A percentile compares a stretch with the other conserved stretches of the same genome.
These are phyloP conservation scores for Antigone vipio DNA, from an alignment of 2,113 vertebrate genomes.

Conservation along the genomic window DNA sequence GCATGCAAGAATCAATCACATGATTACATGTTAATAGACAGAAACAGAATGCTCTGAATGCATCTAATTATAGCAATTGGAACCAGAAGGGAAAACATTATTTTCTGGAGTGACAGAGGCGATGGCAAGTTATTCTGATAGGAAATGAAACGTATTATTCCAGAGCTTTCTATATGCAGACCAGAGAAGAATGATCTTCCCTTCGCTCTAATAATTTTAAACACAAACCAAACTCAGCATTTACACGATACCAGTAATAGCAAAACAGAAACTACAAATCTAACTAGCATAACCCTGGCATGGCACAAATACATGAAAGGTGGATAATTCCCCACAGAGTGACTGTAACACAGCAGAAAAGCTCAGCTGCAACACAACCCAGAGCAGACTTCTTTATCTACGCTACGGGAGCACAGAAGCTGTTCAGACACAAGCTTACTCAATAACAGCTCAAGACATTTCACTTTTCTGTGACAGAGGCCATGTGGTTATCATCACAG, in stretches of 20 bases:
- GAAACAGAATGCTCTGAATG: slow-evolving; percentile 5
- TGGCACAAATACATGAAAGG: neutral
- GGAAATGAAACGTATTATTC: neutral
- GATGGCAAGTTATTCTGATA: neutral
- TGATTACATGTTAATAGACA: slow-evolving; percentile 13
- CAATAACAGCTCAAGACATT: neutral
- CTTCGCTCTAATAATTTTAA: neutral
- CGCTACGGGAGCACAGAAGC: neutral
- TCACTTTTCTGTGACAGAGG: neutral
- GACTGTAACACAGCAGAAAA: neutral
- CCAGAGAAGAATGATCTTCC: neutral
- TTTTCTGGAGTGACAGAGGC: neutral
- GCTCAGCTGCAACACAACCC: neutral
- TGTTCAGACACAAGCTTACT: neutral
- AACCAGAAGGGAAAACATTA: slow-evolving; percentile 15
- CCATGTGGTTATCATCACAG: neutral
- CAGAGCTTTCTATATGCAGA: neutral
- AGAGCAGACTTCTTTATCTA: neutral
- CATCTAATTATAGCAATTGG: slow-evolving; percentile 24
- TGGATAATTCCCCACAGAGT: neutral
- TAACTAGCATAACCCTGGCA: neutral
- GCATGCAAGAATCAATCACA: neutral
- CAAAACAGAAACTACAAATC: neutral
- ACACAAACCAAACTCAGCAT: neutral
- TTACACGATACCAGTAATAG: neutral